A percentile compares a stretch with the other conserved stretches of the same genome.
Conservation (phyloP, 92 coral and sea anemone species). For the Zoanthus sansibaricus region DNA sequence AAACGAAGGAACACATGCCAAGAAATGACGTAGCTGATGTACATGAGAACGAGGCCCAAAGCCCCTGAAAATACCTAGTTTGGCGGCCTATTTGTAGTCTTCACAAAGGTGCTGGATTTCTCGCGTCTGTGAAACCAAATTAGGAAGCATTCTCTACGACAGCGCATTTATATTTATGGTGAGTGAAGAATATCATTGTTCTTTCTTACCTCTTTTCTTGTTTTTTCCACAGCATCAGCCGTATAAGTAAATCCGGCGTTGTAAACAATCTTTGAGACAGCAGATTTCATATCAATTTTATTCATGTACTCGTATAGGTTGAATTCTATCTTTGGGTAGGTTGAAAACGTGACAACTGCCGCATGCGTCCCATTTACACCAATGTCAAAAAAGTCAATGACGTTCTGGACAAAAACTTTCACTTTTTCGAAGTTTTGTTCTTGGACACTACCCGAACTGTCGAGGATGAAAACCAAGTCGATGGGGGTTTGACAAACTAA, state of each 20-base stretch:
- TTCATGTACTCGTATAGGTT: constrained; percentile 22
- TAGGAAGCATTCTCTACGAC: too few relatives aligned
- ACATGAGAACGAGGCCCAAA: too few relatives aligned
- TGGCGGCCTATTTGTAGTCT: too few relatives aligned
- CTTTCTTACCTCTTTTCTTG: background rate
- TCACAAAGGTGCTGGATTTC: too few relatives aligned
- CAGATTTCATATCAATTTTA: constrained; percentile 28
- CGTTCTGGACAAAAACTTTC: constrained; percentile 83
- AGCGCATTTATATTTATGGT: too few relatives aligned
- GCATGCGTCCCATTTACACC: constrained; percentile 88
- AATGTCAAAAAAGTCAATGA: constrained; percentile 93
- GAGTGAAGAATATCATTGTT: background rate
- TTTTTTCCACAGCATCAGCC: background rate
- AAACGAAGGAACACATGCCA: too few relatives aligned
- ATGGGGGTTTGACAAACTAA: constrained; percentile 54
- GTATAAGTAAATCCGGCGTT: constrained; percentile 1
- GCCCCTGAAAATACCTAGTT: too few relatives aligned
- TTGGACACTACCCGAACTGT: constrained; percentile 91
- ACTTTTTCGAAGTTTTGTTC: constrained; percentile 68
- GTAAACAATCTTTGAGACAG: constrained; percentile 28
- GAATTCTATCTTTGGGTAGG: constrained; percentile 15
- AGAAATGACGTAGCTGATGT: too few relatives aligned
- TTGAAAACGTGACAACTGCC: constrained; percentile 82
- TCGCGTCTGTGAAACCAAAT: too few relatives aligned
- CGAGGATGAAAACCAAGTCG: constrained; percentile 92